Conservation (phyloP, 2,888 invertebrate species). For the Stenotaenia linearis region DNA sequence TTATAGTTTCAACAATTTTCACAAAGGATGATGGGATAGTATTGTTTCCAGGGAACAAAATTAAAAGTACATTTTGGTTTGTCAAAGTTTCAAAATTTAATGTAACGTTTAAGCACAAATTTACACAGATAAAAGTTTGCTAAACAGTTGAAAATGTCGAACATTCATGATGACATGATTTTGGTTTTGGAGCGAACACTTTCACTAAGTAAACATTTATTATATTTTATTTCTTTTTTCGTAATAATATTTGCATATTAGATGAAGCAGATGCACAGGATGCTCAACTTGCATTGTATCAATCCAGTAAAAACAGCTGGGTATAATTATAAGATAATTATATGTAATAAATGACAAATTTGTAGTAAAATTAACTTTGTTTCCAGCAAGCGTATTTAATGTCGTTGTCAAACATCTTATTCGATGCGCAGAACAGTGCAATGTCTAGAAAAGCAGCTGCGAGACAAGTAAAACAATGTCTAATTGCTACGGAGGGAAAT, state of each 20-base stretch:
- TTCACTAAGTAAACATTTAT: neutral
- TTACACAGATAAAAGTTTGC: neutral
- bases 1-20: too few species aligned
- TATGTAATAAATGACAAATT: neutral
- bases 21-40: too few species aligned
- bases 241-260: neutral
- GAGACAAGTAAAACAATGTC: neutral
- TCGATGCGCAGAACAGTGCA: neutral
- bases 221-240: neutral
- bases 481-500: neutral
- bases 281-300: neutral
- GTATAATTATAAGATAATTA: neutral
- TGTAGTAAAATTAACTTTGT: neutral
- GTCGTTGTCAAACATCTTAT: neutral
- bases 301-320: neutral
- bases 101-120: neutral
- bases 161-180: neutral
- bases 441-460: neutral
- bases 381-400: neutral
- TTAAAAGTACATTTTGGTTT: neutral
- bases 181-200: neutral
- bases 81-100: neutral
- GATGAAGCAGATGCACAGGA: neutral
- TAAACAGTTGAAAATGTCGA: neutral
- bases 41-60: neutral